Conservation (phyloP, 2,888 invertebrate genomes). For the Lepeophtheirus nordmannii region DNA sequence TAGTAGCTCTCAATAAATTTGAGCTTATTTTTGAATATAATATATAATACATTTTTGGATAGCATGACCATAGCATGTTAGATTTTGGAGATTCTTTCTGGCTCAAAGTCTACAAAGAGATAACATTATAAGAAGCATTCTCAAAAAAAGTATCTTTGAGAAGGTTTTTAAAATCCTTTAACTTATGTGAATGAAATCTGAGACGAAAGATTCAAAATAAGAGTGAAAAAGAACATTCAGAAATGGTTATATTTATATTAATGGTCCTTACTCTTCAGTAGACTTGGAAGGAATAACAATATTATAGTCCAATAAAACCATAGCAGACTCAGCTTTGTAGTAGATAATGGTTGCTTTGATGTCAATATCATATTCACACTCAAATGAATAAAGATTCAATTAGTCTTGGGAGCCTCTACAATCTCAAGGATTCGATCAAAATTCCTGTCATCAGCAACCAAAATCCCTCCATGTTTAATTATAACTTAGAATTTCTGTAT, state of each 20-base stretch:
- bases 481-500: slow-evolving; percentile 62
- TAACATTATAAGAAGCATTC: slow-evolving; percentile 50
- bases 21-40: no score
- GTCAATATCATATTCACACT: slow-evolving; percentile 64
- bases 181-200: slow-evolving; percentile 70
- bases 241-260: not conserved
- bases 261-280: slow-evolving; percentile 17
- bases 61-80: slow-evolving; percentile 71
- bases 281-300: slow-evolving; percentile 44
- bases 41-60: slow-evolving; percentile 44
- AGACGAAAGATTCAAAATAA: slow-evolving; percentile 58
- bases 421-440: slow-evolving; percentile 63
- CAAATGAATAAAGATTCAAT: slow-evolving; percentile 28
- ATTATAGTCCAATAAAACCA: slow-evolving; percentile 66
- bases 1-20: no score
- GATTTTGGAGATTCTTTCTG: slow-evolving; percentile 44
- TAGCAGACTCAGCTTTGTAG: slow-evolving; percentile 54
- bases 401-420: slow-evolving; percentile 54
- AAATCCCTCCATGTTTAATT: slow-evolving; percentile 64
- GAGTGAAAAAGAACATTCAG: not conserved
- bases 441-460: slow-evolving; percentile 75
- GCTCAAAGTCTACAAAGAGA: slow-evolving; percentile 68
- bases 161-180: slow-evolving; percentile 53
- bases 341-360: slow-evolving; percentile 70
- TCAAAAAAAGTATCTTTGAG: slow-evolving; percentile 52